These are phyloP conservation scores for Drosophila bifasciata DNA, from an alignment of 1,140 invertebrate genomes.

Conservation along the genomic window DNA sequence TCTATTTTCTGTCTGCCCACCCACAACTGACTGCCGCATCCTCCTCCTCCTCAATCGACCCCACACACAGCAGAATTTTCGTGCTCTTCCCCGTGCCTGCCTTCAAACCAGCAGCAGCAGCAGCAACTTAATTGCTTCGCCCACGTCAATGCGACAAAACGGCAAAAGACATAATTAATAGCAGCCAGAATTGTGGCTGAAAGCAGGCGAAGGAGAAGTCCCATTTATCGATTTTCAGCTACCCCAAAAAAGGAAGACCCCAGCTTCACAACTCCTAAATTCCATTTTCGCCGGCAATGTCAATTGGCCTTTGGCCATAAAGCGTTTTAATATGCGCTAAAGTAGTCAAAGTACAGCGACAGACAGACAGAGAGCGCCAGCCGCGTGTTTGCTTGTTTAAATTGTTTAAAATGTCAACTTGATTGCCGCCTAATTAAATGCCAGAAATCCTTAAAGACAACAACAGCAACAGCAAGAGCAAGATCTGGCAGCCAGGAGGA, in stretches of 20 bases:
- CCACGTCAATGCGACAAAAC: constrained; percentile 77
- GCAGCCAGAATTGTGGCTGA: constrained; percentile 20
- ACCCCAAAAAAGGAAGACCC: constrained; percentile 13
- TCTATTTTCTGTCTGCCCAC: constrained; percentile 8
- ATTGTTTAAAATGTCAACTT: constrained; percentile 83
- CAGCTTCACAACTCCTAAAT: constrained; percentile 30
- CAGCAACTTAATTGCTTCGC: constrained; percentile 74
- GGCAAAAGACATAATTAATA: constrained; percentile 83
- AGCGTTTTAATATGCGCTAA: constrained; percentile 76
- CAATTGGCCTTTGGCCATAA: constrained; percentile 78
- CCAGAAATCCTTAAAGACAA: constrained; percentile 76
- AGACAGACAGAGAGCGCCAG: constrained; percentile 10
- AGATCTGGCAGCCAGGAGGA: constrained; percentile 2
- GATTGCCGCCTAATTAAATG: constrained; percentile 80
- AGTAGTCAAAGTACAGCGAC: constrained; percentile 44
- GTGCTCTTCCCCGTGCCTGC: neutral
- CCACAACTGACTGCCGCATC: constrained; percentile 1
- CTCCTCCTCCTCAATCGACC: neutral
- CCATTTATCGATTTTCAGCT: constrained; percentile 66
- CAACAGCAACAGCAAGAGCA: constrained; percentile 14
- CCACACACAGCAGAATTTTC: neutral
- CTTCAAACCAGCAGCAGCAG: constrained; percentile 38
- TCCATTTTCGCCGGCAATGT: constrained; percentile 8
- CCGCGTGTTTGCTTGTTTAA: constrained; percentile 72
- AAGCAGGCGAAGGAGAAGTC: neutral